Evolutionary conservation across 2,113 vertebrate genomes (phyloP), one percentile per base, ranked within the genome.

Genomic region (Sturnus vulgaris): DNA sequence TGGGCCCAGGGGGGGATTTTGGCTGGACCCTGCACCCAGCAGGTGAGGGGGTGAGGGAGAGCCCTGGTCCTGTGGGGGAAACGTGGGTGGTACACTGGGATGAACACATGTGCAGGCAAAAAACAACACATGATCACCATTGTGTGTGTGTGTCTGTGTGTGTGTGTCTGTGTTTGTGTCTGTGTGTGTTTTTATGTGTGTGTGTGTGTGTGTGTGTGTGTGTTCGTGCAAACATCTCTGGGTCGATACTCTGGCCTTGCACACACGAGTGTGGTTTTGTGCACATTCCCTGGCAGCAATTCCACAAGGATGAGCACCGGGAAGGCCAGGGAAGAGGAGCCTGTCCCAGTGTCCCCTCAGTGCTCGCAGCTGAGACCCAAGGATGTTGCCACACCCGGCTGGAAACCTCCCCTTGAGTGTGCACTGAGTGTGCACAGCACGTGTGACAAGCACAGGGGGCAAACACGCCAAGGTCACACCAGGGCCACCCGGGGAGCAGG

Each of bases 11-110:
- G 23, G 18, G 19, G 18, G 2, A 31, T 23, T 61, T 37, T 25
- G 55, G 37, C 14, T 1, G 14, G 7, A 31, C 15, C 21, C 40
- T 24, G 28, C 3, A 0, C 8, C 35, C 64, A 4, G 9, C 0
- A 7, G 27, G 12, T 12, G 17, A 16, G 35, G 2, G 6, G 22
- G 35, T 27, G 17, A 33, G 11, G 33, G 28, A 47, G 37, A 46
- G 40, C 53, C 39, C 24, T 18, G 10, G 37, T 52, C 9, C 56
- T 1, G 8, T 3, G 7, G 11, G 60, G 44, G 18, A 42, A 56
- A 17, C 50, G 14, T 0, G 7, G 27, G 16, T 1, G 7, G 31
- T 7, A 4, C 50, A 5, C 8, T 3, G 0, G 50, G 39, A 59
- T 24, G 11, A 23, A 21, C 64, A 44, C 8, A 1, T 2, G 68